Evolutionary conservation across 2,113 vertebrate genomes (phyloP), one percentile per base, ranked within the genome.

Genomic region (Nothocercus julius): DNA sequence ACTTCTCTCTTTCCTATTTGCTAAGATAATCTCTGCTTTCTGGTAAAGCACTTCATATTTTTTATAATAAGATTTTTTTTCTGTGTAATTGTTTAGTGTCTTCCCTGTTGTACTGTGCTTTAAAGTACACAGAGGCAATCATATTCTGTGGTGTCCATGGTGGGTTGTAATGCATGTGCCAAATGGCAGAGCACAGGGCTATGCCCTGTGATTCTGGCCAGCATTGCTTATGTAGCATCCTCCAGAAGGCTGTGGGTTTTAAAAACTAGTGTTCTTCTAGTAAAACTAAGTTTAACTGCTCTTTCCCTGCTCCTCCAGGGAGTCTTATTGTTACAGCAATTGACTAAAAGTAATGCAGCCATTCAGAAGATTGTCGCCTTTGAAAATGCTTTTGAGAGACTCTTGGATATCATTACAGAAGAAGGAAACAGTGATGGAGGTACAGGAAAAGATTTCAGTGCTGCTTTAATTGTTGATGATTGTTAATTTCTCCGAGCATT

Each of bases 281-380:
- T 91, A n/a, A 94, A 85, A 63, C 18, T 56, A 49, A 27, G 5
- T 28, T 67, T 44, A 14, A 21, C 62, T 64, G 70, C 8, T 25
- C 25, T 83, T 47, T 95, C 66, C 30, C 32, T 3, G 67, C 89
- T 34, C 92, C 56, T 47, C 25, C 56, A 99, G 99, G 99, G 99
- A 74, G 98, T 99, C 56, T 91, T 99, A 70, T 95, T 99, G 95
- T 98, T 99, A 47, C 99, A 99, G 92, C 99, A 99, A 11, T 68
- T 99, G 93, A 99, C 99, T 45, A 99, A 99, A 98, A 98, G 98
- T 86, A 99, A 99, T 8, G 99, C 99, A 74, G 99, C 99, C 93
- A 99, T 99, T 97, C 99, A 99, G 98, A 99, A 99, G 97, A 99
- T 99, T 28, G 99, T 99, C 89, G 99, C 99, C 40, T 99, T 99